These are phyloP conservation scores for Candoia aspera DNA, from an alignment of 2,113 vertebrate species.

Conservation along the genomic window DNA sequence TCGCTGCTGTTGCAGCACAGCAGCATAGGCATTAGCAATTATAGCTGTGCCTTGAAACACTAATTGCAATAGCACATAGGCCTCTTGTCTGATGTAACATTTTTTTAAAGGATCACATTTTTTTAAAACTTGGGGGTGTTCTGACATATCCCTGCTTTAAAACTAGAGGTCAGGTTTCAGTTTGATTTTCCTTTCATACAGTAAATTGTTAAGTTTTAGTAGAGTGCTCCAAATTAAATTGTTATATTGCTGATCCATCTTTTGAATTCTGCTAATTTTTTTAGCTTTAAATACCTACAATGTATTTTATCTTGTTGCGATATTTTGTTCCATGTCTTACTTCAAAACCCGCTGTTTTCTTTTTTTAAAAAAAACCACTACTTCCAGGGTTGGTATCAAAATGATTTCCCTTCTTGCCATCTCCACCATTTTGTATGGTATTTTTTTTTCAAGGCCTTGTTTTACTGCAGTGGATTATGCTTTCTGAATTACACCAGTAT, in stretches of 20 bases:
- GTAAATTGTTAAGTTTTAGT: background rate
- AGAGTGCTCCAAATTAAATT: background rate
- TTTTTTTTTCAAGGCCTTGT: background rate
- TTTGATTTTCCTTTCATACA: conserved; percentile 1
- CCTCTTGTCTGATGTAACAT: background rate
- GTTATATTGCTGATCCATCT: background rate
- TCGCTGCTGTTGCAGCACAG: background rate
- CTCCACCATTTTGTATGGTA: background rate
- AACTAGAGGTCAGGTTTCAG: background rate
- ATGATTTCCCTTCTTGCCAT: background rate
- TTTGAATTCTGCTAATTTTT: background rate
- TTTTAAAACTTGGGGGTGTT: background rate
- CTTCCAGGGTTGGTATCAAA: background rate
- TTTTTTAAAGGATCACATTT: background rate
- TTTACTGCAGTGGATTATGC: background rate
- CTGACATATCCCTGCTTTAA: background rate
- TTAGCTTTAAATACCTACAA: background rate
- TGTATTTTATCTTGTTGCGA: background rate
- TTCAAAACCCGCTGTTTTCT: background rate
- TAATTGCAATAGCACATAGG: background rate
- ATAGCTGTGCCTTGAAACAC: background rate
- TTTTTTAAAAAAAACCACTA: accelerated
- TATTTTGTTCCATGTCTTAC: background rate
- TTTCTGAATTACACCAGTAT: background rate
- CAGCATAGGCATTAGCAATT: background rate